Conservation (phyloP, 1,140 invertebrate genomes). For the Hydropsyche tenuis region DNA sequence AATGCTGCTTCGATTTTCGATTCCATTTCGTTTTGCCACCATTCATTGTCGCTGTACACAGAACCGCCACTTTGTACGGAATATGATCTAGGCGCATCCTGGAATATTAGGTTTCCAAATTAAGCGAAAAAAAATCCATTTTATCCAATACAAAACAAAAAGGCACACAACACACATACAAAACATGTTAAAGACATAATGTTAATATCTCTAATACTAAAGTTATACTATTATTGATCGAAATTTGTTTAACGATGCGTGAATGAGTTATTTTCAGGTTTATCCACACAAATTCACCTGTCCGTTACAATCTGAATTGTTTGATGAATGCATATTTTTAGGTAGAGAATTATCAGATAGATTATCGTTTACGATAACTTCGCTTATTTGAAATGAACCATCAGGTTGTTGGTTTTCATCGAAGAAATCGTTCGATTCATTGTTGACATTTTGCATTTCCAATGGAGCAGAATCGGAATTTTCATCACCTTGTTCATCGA, state of each 20-base stretch:
- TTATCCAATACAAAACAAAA: too few species aligned
- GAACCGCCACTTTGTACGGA: conserved; percentile 62
- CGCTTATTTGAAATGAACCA: background rate
- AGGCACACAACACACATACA: too few species aligned
- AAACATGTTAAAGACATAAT: too few species aligned
- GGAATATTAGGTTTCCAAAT: too few species aligned
- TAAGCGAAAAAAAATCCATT: too few species aligned
- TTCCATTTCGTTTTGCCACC: conserved; percentile 62
- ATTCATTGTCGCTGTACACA: conserved; percentile 61
- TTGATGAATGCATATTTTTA: background rate
- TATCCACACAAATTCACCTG: background rate
- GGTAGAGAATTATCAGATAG: background rate
- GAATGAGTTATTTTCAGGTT: too few species aligned
- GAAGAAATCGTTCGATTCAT: background rate
- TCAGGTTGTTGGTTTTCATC: background rate
- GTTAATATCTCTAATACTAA: too few species aligned
- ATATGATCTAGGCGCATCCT: conserved; percentile 52
- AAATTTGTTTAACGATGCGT: too few species aligned
- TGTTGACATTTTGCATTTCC: background rate
- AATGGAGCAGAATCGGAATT: too few species aligned
- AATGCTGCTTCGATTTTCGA: conserved; percentile 61
- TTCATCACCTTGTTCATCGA: too few species aligned
- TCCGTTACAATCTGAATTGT: background rate
- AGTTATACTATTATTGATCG: too few species aligned
- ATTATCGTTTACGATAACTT: too few species aligned